Evolutionary conservation across 2,797 vertebrate species (phyloP), one percentile per base, ranked within the genome.

Genomic region (Trachurus trachurus): DNA sequence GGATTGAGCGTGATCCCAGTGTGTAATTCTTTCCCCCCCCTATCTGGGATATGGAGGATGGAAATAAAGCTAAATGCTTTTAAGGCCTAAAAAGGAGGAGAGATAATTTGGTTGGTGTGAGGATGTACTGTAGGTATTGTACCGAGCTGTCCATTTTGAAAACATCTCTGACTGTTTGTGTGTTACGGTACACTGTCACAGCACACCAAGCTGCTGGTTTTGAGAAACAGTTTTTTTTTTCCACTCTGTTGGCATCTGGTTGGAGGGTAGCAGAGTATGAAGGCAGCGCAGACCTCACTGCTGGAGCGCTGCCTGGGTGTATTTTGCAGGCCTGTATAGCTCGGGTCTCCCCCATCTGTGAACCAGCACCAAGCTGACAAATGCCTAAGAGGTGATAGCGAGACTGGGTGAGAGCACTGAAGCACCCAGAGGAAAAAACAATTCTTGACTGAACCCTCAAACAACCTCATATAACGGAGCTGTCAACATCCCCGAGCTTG

Each of bases 301-400:
- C 74, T 79, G 75, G 68, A 88, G 66, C 21, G 29, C 61, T 73
- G 85, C 65, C 60, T 76, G 54, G 50, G 64, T 75, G 71, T 87
- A 88, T 80, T 87, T 79, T 82, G 73, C 77, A 66, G 66, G 44
- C 59, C 63, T 37, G 54, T 68, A 26, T 68, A 26, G 70, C 76
- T 75, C 65, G 77, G 58, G 76, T 83, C 77, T 78, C 52, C 62
- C 79, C 71, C 80, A 54, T 81, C 73, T 81, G 82, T 81, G 82
- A 88, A 83, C 65, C 80, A 78, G 83, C 86, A 87, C 75, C 53
- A 74, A 64, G 68, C 83, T 87, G 84, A 85, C 85, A 90, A 91
- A 93, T 91, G 84, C 84, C 87, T 84, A n/a, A 88, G 81, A 85
- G 74, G 84, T 87, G 77, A 87, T 65, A 72, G 79, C 77, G 79